Evolutionary conservation across 1,140 invertebrate genomes (phyloP).

Genomic region (Drosophila virilis): DNA sequence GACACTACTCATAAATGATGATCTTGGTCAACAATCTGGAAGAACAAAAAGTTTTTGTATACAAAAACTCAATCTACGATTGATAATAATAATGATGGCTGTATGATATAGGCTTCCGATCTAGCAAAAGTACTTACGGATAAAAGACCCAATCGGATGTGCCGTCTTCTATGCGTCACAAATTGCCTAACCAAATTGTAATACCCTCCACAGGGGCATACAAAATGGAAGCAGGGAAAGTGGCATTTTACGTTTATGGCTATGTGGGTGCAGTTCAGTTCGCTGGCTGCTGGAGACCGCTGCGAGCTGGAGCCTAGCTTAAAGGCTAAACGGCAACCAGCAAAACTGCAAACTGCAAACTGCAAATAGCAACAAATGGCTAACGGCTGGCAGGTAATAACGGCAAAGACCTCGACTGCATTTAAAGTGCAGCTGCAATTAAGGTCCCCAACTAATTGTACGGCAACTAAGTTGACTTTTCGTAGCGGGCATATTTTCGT

Average conservation of each 20-base stretch:
- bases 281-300: background rate
- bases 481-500: background rate
- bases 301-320: constrained; percentile 24
- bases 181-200: too few species aligned
- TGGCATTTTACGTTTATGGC: constrained; percentile 73
- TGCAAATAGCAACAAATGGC: constrained; percentile 55
- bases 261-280: constrained; percentile 55
- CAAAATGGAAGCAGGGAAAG: constrained; percentile 24
- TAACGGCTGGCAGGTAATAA: constrained; percentile 4
- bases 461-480: constrained; percentile 16
- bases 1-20: too few species aligned
- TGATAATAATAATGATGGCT: too few species aligned
- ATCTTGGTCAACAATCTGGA: too few species aligned
- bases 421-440: constrained; percentile 68
- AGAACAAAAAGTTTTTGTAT: too few species aligned
- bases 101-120: too few species aligned
- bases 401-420: constrained; percentile 43
- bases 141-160: too few species aligned
- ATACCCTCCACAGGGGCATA: too few species aligned
- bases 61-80: too few species aligned
- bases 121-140: too few species aligned
- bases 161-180: too few species aligned
- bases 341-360: background rate
- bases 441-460: constrained; percentile 65
- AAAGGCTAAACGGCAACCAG: constrained; percentile 24